Percentiles rank a stretch among this genome's conserved stretches.
Evolutionary conservation across 2,888 invertebrate species (phyloP).

Genomic region (Scaptomyza cyrtandrae): DNA sequence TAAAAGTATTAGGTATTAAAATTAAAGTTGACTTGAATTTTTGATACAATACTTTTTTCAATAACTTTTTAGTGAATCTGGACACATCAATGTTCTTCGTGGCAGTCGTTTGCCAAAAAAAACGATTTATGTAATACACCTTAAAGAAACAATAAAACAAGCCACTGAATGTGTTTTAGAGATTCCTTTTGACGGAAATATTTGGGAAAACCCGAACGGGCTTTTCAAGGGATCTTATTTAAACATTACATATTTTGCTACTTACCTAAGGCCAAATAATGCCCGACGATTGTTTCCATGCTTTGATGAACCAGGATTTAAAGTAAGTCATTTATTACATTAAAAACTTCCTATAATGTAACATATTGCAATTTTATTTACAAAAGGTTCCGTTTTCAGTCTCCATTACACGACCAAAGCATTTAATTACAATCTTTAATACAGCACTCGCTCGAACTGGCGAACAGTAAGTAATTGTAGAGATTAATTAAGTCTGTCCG

Average conservation of each 20-base stretch:
- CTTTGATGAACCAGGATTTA: constrained; percentile 91
- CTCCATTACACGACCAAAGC: constrained; percentile 87
- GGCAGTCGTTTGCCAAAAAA: constrained; percentile 87
- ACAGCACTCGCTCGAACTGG: constrained; percentile 87
- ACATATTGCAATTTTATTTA: constrained; percentile 82
- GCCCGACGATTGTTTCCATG: constrained; percentile 92
- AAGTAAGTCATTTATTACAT: constrained; percentile 85
- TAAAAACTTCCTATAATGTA: not conserved
- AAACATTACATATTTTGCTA: constrained; percentile 87
- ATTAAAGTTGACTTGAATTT: not conserved
- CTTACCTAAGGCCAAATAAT: constrained; percentile 89
- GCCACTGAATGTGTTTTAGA: constrained; percentile 87
- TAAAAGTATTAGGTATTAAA: constrained; percentile 54
- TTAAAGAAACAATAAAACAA: constrained; percentile 86
- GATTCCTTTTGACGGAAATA: constrained; percentile 88
- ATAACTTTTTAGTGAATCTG: constrained; percentile 8
- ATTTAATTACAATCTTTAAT: constrained; percentile 87
- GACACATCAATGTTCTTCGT: constrained; percentile 77
- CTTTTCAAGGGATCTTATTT: constrained; percentile 89
- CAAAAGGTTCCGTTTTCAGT: constrained; percentile 88
- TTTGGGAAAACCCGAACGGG: constrained; percentile 88
- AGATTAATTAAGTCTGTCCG: not conserved
- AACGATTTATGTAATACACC: constrained; percentile 87
- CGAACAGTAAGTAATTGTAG: constrained; percentile 86
- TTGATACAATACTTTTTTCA: not conserved